Base-by-base conservation (phyloP, 1,140 invertebrate species). In the Campoletis sonorensis region DNA sequence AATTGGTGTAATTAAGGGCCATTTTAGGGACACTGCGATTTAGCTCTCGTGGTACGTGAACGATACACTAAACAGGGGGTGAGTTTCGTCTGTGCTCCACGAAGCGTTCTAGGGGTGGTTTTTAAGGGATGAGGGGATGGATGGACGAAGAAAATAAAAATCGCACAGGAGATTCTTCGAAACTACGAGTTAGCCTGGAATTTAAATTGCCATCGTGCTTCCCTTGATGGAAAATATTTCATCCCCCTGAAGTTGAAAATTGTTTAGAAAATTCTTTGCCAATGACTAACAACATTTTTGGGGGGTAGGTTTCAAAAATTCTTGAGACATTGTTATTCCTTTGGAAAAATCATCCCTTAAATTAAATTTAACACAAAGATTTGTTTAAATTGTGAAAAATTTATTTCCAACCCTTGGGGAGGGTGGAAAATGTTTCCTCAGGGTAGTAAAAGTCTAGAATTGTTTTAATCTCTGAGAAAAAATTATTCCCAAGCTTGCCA, bases 1-100 rank as follows among this genome's bases (percentile, higher is more conserved):
- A 92, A 67, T 92, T 88, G 90, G 86, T 92, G 91, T 92, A 92
- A 92, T 92, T 92, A 92, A 92, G 91, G 92, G 91, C 89, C 90
- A 90, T 92, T 92, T 92, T 90, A 91, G 23, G 89, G 90, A 88
- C 89, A 88, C 79, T 64, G 40, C 18, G 40, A 51, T 61, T 27
- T 27, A 30, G 73, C 37, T 54, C n/a, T 33, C 49, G 73, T 30
- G 16, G 23, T 58, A 18, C 21, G 21, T 15, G 61, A 67, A 23
- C 61, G 23, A 67, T 67, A 67, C 21, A n/a, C 54, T 13, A 21
- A 67, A 67, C 23, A 64, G 23, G 61, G 61, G 61, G 5, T 58
- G 54, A 23, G 54, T 58, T 58, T 10, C 21, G 16, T 58, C 18
- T 58, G 49, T 21, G 18, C 21, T 23, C 18, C 21, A 21, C 54